A percentile compares a stretch with the other conserved stretches of the same genome.
Evolutionary conservation across 2,888 invertebrate genomes (phyloP).

Genomic region (Leptopilina drosophilae): DNA sequence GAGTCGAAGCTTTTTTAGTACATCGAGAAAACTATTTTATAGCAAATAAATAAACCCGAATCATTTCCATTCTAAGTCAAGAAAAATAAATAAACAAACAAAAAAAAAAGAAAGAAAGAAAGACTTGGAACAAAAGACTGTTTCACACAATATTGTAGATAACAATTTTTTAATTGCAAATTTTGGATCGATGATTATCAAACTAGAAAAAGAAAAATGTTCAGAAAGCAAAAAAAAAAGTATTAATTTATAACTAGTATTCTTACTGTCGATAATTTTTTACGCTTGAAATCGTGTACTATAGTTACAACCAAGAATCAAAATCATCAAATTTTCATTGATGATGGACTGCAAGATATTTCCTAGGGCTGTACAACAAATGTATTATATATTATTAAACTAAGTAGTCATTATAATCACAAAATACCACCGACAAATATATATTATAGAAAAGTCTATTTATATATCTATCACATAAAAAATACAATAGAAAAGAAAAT

Average conservation of each 20-base stretch:
- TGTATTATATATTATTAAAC: constrained; percentile 30
- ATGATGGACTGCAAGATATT: constrained; percentile 30
- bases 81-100: too few species aligned
- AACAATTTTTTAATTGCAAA: not conserved
- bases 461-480: constrained; percentile 1
- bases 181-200: constrained; percentile 19
- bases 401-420: constrained; percentile 23
- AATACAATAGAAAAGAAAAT: constrained; percentile 47
- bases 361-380: constrained; percentile 33
- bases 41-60: not conserved
- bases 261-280: constrained; percentile 23
- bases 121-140: constrained; percentile 31
- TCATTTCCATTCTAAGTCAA: constrained; percentile 13
- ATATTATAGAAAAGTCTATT: constrained; percentile 4
- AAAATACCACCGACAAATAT: constrained; percentile 18
- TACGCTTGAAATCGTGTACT: constrained; percentile 10
- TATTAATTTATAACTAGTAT: constrained; percentile 34
- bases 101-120: not conserved
- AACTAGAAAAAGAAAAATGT: not conserved
- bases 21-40: not conserved
- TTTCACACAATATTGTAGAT: constrained; percentile 14
- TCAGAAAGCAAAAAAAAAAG: not conserved
- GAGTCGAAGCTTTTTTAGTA: constrained; percentile 9
- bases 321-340: constrained; percentile 1
- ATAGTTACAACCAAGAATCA: constrained; percentile 17